Percentiles rank a stretch among this genome's conserved stretches.
Conservation (phyloP, 2,113 vertebrate genomes). For the Callorhinus ursinus region DNA sequence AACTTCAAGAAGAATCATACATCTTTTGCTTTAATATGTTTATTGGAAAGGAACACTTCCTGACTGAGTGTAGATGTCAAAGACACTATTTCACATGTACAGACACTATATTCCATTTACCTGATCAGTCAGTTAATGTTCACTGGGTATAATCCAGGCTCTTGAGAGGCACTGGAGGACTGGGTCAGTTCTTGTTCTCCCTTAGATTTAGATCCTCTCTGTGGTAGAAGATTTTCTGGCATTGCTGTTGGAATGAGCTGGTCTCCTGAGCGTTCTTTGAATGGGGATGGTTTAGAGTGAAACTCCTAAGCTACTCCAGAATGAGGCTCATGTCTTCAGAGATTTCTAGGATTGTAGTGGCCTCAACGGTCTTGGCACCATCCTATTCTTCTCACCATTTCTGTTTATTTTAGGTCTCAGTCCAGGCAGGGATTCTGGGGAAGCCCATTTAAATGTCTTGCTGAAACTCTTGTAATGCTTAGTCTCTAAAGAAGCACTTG, state of each 20-base stretch:
- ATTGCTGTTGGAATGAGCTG: not conserved
- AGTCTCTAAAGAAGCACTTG: not conserved
- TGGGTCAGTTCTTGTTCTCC: not conserved
- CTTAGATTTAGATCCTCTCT: not conserved
- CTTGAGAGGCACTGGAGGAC: not conserved
- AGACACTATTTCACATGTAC: not conserved
- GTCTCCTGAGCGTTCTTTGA: not conserved
- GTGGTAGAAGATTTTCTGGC: not conserved
- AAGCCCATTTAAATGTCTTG: not conserved
- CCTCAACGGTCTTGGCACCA: not conserved
- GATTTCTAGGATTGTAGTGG: not conserved
- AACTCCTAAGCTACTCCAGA: not conserved
- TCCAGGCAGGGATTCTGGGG: not conserved
- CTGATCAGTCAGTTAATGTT: not conserved
- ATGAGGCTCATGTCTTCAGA: not conserved
- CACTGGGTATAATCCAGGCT: not conserved
- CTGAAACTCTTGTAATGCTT: not conserved
- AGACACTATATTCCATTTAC: not conserved
- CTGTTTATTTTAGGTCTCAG: slow-evolving; percentile 9
- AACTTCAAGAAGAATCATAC: not conserved
- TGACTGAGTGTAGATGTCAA: not conserved
- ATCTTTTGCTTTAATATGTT: not conserved
- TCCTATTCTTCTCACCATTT: not conserved
- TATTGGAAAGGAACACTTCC: not conserved
- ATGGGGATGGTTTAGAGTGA: not conserved